These are phyloP conservation scores for Aselliscus stoliczkanus DNA, from an alignment of 2,797 vertebrate species.

Conservation along the genomic window DNA sequence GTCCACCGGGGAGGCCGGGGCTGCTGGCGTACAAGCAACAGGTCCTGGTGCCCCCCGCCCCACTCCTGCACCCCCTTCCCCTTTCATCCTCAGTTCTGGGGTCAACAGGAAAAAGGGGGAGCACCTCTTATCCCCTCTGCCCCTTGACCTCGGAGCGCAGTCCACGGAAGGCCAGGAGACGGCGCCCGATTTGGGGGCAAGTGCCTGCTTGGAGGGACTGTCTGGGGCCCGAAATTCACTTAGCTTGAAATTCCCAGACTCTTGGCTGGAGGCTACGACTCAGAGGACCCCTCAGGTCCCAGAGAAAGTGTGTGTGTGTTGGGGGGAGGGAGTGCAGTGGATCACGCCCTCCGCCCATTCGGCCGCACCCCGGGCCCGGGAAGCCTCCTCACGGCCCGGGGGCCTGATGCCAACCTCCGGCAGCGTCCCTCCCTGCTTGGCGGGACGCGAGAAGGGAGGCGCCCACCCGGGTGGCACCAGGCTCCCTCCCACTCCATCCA, in stretches of 20 bases:
- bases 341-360: not conserved
- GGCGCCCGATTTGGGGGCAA: not conserved
- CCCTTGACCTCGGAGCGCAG: not conserved
- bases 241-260: not conserved
- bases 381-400: not conserved
- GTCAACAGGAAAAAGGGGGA: not conserved
- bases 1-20: not conserved
- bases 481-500: not conserved
- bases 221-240: not conserved
- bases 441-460: fast-evolving
- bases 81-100: not conserved
- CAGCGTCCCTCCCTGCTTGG: not conserved
- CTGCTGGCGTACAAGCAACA: not conserved
- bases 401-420: not conserved
- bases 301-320: not conserved
- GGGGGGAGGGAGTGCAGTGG: too few species aligned
- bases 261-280: not conserved
- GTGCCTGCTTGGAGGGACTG: fast-evolving
- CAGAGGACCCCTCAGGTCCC: not conserved
- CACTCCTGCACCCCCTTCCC: too few species aligned
- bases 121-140: not conserved
- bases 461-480: not conserved
- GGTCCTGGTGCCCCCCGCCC: not conserved
- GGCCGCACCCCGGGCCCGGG: not conserved
- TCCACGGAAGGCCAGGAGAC: not conserved